phyloP scores from a whole-genome alignment of 2,888 invertebrate species.

The Trilocha varians region DNA sequence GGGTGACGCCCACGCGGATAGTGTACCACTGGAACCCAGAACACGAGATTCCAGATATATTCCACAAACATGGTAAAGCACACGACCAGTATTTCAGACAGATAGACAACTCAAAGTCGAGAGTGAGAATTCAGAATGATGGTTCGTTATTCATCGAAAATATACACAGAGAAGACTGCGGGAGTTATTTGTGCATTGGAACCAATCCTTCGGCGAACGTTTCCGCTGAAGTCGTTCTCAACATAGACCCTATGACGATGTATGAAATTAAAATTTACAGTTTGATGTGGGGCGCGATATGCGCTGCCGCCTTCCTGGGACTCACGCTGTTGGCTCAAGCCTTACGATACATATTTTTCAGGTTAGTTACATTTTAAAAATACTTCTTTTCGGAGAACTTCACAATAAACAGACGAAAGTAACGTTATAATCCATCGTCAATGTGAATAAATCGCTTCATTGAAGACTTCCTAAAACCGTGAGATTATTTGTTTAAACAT shows the following conservation, averaged over 20 bases:
- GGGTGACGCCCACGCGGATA: constrained; percentile 85
- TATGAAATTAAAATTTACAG: constrained; percentile 88
- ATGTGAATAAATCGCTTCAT: too few relatives aligned
- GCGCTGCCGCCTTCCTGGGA: constrained; percentile 85
- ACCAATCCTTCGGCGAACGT: constrained; percentile 87
- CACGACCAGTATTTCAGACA: constrained; percentile 70
- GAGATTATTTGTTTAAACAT: not conserved
- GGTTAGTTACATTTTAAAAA: constrained; percentile 74
- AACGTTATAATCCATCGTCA: too few relatives aligned
- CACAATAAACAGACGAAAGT: too few relatives aligned
- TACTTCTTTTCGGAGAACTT: too few relatives aligned
- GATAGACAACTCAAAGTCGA: constrained; percentile 60
- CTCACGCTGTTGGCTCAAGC: constrained; percentile 86
- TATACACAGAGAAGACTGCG: constrained; percentile 85
- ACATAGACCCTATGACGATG: constrained; percentile 90
- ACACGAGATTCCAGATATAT: constrained; percentile 75
- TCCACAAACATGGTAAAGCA: constrained; percentile 76
- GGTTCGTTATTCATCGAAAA: constrained; percentile 83
- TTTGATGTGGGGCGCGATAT: constrained; percentile 84
- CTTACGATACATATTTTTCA: constrained; percentile 78
- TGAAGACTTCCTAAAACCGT: too few relatives aligned
- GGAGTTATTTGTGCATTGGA: constrained; percentile 88
- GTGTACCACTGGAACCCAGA: constrained; percentile 87
- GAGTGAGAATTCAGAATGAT: constrained; percentile 80
- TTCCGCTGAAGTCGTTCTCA: constrained; percentile 81